These are phyloP conservation scores for Beroe forskalii DNA, from an alignment of 37 sponge, comb jelly and placozoan species.

Conservation along the genomic window DNA sequence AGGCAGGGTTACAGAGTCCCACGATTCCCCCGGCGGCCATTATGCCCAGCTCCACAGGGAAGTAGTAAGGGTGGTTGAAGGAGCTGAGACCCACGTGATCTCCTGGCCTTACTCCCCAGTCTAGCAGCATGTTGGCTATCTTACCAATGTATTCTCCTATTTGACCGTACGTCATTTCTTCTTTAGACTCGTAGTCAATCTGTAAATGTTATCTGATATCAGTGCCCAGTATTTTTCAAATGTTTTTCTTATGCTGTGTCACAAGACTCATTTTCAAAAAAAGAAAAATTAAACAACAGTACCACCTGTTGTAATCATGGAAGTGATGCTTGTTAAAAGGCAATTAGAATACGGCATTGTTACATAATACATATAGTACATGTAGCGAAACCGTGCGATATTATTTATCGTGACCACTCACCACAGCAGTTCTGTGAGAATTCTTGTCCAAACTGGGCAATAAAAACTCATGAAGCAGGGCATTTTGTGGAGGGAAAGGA, in stretches of 20 bases:
- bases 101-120: constrained; percentile 15
- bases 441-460: background rate
- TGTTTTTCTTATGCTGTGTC: too few relatives aligned
- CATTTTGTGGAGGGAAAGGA: constrained; percentile 32
- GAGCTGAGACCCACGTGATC: constrained; percentile 38
- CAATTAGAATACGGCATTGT: too few relatives aligned
- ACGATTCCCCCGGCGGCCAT: constrained; percentile 77
- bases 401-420: too few relatives aligned
- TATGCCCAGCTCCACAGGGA: constrained; percentile 65
- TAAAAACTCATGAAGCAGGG: constrained; percentile 30
- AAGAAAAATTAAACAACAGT: too few relatives aligned
- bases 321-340: too few relatives aligned
- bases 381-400: too few relatives aligned
- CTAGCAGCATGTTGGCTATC: background rate
- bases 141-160: constrained; percentile 18
- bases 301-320: too few relatives aligned
- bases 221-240: too few relatives aligned
- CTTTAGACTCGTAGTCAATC: constrained; percentile 35
- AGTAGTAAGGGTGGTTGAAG: constrained; percentile 11
- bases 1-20: constrained; percentile 75
- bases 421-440: background rate
- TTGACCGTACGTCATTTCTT: background rate
- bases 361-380: too few relatives aligned
- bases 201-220: too few relatives aligned
- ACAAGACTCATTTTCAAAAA: too few relatives aligned